These are phyloP conservation scores for Drosophila tripunctata DNA, from an alignment of 2,888 invertebrate species.

Conservation along the genomic window DNA sequence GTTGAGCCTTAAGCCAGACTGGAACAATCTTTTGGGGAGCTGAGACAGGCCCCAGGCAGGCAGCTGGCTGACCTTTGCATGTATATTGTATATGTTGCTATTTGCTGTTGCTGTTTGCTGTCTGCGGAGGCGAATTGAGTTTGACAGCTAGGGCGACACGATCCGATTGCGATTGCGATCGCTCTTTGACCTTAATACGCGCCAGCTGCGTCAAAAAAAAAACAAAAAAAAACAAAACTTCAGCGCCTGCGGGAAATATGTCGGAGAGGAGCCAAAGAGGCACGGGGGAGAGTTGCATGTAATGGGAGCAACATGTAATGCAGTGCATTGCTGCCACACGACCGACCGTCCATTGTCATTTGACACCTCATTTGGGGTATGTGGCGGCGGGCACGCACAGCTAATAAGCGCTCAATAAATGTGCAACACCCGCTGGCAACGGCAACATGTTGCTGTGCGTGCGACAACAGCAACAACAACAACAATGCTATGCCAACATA, in stretches of 20 bases:
- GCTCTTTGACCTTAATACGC: slow-evolving; percentile 80
- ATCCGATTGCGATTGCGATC: slow-evolving; percentile 73
- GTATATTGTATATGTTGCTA: slow-evolving; percentile 59
- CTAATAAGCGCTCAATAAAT: slow-evolving; percentile 82
- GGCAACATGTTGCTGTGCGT: slow-evolving; percentile 46
- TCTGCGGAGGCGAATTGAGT: slow-evolving; percentile 74
- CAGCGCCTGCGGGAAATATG: background rate
- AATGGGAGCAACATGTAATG: slow-evolving; percentile 14
- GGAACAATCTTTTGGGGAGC: slow-evolving; percentile 52
- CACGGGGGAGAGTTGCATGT: slow-evolving; percentile 8
- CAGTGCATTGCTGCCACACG: background rate
- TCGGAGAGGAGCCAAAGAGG: background rate
- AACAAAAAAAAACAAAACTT: too few species aligned
- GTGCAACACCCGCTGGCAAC: slow-evolving; percentile 81
- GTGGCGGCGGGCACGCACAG: slow-evolving; percentile 55
- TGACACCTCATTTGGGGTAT: slow-evolving; percentile 82
- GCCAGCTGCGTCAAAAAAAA: slow-evolving; percentile 76
- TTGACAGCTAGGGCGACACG: slow-evolving; percentile 78
- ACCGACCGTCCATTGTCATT: slow-evolving; percentile 71
- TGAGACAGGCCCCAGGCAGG: slow-evolving; percentile 54
- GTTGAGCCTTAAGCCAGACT: slow-evolving; percentile 36
- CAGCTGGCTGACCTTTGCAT: slow-evolving; percentile 73
- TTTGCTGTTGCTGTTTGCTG: slow-evolving; percentile 34
- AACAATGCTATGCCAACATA: slow-evolving; percentile 57
- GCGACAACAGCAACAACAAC: slow-evolving; percentile 63